Evolutionary conservation across 1,140 invertebrate genomes (phyloP).

Genomic region (Drosophila carrolli): DNA sequence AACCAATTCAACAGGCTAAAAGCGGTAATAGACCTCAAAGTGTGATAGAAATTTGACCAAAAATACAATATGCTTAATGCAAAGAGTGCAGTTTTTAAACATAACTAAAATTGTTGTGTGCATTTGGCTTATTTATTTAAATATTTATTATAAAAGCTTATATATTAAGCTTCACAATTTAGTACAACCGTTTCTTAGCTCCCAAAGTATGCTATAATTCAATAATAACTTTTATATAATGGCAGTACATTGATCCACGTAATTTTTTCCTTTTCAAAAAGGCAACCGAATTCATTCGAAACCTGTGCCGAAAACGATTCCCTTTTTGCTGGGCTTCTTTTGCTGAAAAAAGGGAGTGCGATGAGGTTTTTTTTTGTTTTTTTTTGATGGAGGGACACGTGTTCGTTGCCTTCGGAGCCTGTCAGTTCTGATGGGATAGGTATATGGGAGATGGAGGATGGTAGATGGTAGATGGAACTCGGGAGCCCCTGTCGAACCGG

Average conservation of each 20-base stretch:
- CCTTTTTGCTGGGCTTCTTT: slow-evolving; percentile 10
- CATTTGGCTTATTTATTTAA: no score
- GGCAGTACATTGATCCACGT: no score
- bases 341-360: not conserved
- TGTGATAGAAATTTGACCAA: no score
- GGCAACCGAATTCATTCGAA: slow-evolving; percentile 5
- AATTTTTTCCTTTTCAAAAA: not conserved
- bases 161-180: no score
- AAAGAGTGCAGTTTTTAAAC: no score
- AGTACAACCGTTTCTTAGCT: no score
- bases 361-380: not conserved
- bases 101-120: no score
- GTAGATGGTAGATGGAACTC: not conserved
- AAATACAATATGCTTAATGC: no score
- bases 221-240: no score
- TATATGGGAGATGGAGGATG: not conserved
- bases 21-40: no score
- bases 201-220: no score
- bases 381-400: slow-evolving; percentile 23
- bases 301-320: slow-evolving; percentile 2
- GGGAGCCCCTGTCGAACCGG: slow-evolving; percentile 22
- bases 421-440: slow-evolving; percentile 4
- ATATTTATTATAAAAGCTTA: no score
- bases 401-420: slow-evolving; percentile 10
- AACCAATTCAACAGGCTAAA: not conserved